Conservation (phyloP, 1,140 invertebrate genomes). For the Physella acuta region DNA sequence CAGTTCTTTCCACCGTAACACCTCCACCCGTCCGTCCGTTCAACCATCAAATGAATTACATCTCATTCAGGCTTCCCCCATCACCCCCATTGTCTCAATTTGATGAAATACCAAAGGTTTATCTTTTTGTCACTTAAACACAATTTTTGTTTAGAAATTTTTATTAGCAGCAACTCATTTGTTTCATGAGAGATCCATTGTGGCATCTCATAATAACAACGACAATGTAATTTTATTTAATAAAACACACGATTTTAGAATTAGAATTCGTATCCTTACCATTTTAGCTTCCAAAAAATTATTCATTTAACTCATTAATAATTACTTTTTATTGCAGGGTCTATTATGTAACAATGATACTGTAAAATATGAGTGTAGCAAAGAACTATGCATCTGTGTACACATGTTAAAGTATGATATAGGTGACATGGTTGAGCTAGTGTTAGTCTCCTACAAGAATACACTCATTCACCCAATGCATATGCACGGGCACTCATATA, state of each 20-base stretch:
- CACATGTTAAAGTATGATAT: not conserved
- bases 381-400: not conserved
- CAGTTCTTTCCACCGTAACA: not conserved
- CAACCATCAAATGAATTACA: constrained; percentile 10
- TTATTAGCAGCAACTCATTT: too few relatives aligned
- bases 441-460: not conserved
- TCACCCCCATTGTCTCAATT: constrained; percentile 7
- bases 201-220: too few relatives aligned
- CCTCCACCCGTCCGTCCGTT: not conserved
- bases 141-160: too few relatives aligned
- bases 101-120: constrained; percentile 2
- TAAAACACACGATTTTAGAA: too few relatives aligned
- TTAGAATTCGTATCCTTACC: too few relatives aligned
- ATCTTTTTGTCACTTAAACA: too few relatives aligned
- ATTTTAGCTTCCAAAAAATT: too few relatives aligned
- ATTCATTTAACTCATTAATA: too few relatives aligned
- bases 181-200: too few relatives aligned
- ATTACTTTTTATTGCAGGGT: not conserved
- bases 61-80: not conserved
- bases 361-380: not conserved
- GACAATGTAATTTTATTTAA: too few relatives aligned
- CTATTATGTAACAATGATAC: constrained; percentile 1
- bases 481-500: constrained; percentile 2
- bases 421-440: constrained; percentile 5
- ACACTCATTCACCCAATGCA: constrained; percentile 8